phyloP scores from a whole-genome alignment of 92 coral and sea anemone species.

The Bergia puertoricense region DNA sequence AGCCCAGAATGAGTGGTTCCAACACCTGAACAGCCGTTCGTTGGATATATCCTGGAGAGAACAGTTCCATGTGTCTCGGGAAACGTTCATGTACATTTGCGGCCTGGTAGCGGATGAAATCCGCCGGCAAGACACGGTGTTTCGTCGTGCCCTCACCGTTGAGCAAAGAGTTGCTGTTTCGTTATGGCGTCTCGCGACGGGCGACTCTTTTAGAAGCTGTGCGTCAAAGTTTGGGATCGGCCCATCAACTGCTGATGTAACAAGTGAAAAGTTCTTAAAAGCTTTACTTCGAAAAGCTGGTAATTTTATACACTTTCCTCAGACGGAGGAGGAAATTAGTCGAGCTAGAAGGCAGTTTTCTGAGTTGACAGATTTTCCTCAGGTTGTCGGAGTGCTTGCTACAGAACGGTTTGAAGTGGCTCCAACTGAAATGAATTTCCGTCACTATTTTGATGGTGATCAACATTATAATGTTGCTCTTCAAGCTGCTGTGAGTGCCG shows the following conservation, averaged over 20 bases:
- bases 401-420: conserved; percentile 10
- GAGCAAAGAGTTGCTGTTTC: conserved; percentile 11
- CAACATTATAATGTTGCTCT: neutral
- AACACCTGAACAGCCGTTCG: conserved; percentile 13
- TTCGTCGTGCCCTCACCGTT: conserved; percentile 6
- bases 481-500: conserved; percentile 3
- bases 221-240: conserved; percentile 17
- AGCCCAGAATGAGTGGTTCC: conserved; percentile 19
- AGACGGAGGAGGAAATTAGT: neutral
- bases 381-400: conserved; percentile 12
- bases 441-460: conserved; percentile 13
- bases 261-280: conserved; percentile 6
- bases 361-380: conserved; percentile 2
- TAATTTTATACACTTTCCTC: neutral
- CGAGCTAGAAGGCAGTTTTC: neutral
- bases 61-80: conserved; percentile 11
- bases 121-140: conserved; percentile 19
- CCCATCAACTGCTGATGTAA: conserved; percentile 21
- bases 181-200: conserved; percentile 3
- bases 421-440: conserved; percentile 3
- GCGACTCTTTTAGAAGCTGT: conserved; percentile 11
- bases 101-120: conserved; percentile 10
- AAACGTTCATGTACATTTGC: conserved; percentile 18
- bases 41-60: conserved; percentile 21
- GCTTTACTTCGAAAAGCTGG: conserved; percentile 11